A percentile compares a stretch with the other conserved stretches of the same genome.
phyloP scores from a whole-genome alignment of 2,888 invertebrate genomes.

The Lottia gigantea region DNA sequence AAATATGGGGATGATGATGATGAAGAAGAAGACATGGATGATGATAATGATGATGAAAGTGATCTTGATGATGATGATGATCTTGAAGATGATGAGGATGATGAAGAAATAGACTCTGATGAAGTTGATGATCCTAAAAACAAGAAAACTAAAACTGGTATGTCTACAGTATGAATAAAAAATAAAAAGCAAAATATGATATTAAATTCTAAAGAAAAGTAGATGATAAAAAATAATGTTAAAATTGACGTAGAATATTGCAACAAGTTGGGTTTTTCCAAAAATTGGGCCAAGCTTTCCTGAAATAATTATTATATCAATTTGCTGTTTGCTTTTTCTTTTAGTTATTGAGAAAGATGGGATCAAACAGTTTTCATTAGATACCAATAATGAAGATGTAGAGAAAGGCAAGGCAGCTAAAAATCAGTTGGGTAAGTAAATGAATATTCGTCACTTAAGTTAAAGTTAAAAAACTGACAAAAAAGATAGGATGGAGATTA shows the following conservation, averaged over 20 bases:
- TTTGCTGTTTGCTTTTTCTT: not conserved
- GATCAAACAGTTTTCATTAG: slow-evolving; percentile 46
- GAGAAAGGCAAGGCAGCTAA: slow-evolving; percentile 64
- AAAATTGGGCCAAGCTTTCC: too few species aligned
- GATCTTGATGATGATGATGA: slow-evolving; percentile 30
- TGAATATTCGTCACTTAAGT: too few species aligned
- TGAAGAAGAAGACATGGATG: slow-evolving; percentile 27
- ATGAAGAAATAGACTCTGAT: slow-evolving; percentile 24
- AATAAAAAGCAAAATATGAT: not conserved
- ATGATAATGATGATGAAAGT: slow-evolving; percentile 27
- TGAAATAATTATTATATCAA: too few species aligned
- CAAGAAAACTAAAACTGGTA: slow-evolving; percentile 17
- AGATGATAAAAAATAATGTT: too few species aligned
- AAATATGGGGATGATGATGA: slow-evolving; percentile 44
- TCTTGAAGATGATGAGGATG: slow-evolving; percentile 28
- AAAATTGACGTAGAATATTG: too few species aligned
- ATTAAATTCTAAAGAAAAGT: too few species aligned
- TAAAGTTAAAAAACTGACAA: too few species aligned
- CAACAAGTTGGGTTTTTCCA: too few species aligned
- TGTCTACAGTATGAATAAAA: not conserved
- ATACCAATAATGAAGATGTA: slow-evolving; percentile 54
- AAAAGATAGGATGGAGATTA: too few species aligned
- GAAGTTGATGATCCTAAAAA: slow-evolving; percentile 28
- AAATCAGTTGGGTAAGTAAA: slow-evolving; percentile 48
- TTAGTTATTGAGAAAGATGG: slow-evolving; percentile 33